Conservation (phyloP, 64 coral and sea anemone species). For the Platygyra sinensis region DNA sequence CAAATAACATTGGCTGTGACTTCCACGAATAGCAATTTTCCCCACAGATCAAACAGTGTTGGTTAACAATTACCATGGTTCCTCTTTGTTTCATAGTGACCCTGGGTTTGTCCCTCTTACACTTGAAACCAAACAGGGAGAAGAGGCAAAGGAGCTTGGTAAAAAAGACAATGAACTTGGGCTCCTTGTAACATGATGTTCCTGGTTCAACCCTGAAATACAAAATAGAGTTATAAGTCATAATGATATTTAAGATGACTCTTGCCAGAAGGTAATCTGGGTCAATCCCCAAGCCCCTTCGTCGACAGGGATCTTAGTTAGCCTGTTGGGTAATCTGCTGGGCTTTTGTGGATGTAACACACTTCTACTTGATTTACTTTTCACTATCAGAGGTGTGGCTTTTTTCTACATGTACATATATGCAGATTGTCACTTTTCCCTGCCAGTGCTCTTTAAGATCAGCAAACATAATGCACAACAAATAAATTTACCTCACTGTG, state of each 20-base stretch:
- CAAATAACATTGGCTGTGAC: conserved; percentile 40
- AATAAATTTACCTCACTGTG: conserved; percentile 48
- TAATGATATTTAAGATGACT: background rate
- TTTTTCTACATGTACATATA: background rate
- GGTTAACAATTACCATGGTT: conserved; percentile 60
- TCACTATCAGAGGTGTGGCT: background rate
- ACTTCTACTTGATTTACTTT: background rate
- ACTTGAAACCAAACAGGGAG: conserved; percentile 67
- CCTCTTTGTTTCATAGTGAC: conserved; percentile 35
- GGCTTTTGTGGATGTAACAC: background rate
- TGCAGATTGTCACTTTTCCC: background rate
- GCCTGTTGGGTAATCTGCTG: background rate
- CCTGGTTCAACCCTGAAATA: conserved; percentile 55
- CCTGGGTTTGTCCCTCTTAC: conserved; percentile 34
- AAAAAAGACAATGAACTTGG: conserved; percentile 74
- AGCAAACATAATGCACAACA: background rate
- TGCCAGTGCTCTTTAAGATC: background rate
- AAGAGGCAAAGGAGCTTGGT: conserved; percentile 49
- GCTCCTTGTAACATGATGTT: conserved; percentile 42
- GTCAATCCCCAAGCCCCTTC: background rate
- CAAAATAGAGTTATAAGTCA: background rate
- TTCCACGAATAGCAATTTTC: conserved; percentile 1
- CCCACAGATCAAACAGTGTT: conserved; percentile 18
- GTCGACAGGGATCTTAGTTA: background rate
- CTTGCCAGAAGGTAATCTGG: background rate